Base-by-base conservation (phyloP, 2,113 vertebrate genomes). In the Indicator maculatus region DNA sequence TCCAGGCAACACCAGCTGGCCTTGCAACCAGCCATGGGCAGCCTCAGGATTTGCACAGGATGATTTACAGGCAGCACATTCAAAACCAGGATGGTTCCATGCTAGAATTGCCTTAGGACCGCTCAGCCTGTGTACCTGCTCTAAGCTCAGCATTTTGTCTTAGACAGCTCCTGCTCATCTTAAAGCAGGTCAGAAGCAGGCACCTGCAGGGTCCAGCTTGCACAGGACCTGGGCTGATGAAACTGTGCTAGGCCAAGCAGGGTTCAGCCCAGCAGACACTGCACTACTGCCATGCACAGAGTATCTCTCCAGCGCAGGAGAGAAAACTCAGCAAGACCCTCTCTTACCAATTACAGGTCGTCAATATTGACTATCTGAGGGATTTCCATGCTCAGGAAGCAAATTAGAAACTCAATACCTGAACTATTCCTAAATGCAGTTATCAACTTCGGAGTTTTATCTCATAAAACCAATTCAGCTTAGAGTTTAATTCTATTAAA, bases 371-470 rank as follows among this genome's bases (percentile, higher is more conserved):
- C 98, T 97, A 98, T 98, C 97, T 97, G 96, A 98, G 97, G 97
- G 97, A 98, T 98, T 98, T 97, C 97, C 97, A 97, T 96, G 96
- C 96, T 97, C 97, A 95, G 96, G 96, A 98, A 98, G 97, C 97
- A 98, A 98, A 98, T 98, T 96, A 98, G 97, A 98, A 98, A 98
- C 97, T 98, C 98, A 98, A 98, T 98, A 98, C 97, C 98, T 98
- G 97, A 98, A 98, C 97, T 98, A 97, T 98, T 97, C 96, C 97
- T 98, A 98, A 98, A 98, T 93, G 97, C 95, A 97, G 98, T 98
- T 98, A 98, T 98, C 98, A 98, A 98, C 98, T 98, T 98, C 96
- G 96, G 98, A 97, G 97, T 98, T 98, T 98, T 98, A 98, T 98
- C 98, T 98, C 97, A 98, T 98, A 98, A 98, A 98, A 98, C 98